Conservation (phyloP, 2,888 invertebrate species). For the Pimpla rufipes region DNA sequence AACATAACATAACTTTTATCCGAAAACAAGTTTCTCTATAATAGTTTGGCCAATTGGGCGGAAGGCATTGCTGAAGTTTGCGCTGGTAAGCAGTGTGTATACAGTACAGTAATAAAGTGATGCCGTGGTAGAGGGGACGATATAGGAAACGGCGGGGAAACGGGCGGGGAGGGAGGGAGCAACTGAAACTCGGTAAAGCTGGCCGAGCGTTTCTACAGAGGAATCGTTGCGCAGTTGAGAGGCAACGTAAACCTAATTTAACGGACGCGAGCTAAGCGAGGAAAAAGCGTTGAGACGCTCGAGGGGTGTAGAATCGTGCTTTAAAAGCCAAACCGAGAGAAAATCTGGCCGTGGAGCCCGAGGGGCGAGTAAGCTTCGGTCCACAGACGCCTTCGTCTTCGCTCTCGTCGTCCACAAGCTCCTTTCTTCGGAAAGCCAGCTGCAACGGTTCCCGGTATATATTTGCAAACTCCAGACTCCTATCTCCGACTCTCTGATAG, state of each 20-base stretch:
- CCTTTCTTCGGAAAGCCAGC: conserved; percentile 61
- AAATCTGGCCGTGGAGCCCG: conserved; percentile 44
- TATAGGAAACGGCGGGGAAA: conserved; percentile 41
- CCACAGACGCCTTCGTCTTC: conserved; percentile 51
- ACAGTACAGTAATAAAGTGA: conserved; percentile 41
- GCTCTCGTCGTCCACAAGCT: conserved; percentile 54
- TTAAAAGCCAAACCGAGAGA: conserved; percentile 69
- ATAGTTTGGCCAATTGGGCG: conserved; percentile 26
- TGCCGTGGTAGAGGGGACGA: conserved; percentile 17
- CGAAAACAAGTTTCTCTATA: conserved; percentile 34
- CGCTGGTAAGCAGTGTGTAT: neutral
- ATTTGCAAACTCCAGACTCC: conserved; percentile 53
- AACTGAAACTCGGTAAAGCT: conserved; percentile 51
- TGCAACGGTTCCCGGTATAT: conserved; percentile 58
- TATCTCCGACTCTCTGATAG: conserved; percentile 30
- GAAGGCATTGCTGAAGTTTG: conserved; percentile 11
- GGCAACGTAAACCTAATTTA: conserved; percentile 75
- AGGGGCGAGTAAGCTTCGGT: conserved; percentile 63
- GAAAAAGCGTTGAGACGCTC: conserved; percentile 63
- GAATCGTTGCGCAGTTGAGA: conserved; percentile 70
- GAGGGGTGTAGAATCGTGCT: conserved; percentile 65
- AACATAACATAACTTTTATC: neutral
- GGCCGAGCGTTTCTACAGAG: conserved; percentile 59
- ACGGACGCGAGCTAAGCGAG: conserved; percentile 63
- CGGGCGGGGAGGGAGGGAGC: conserved; percentile 14